phyloP scores from a whole-genome alignment of 2,113 vertebrate species.

The Piliocolobus tephrosceles region DNA sequence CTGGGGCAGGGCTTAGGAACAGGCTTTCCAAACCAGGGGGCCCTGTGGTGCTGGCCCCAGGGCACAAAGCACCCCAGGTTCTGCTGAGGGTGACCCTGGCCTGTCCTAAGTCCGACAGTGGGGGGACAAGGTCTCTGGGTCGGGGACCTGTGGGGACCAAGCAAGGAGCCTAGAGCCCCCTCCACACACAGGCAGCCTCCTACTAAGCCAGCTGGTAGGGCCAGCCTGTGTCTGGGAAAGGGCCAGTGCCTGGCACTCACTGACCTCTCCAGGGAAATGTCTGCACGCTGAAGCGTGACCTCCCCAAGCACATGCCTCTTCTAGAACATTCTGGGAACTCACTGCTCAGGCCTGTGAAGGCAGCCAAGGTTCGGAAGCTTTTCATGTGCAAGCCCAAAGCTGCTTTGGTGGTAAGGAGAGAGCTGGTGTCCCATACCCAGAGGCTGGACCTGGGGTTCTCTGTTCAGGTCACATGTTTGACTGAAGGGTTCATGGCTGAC shows the following conservation, averaged over 20 bases:
- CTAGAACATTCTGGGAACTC: conserved; percentile 80
- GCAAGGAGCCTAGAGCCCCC: background rate
- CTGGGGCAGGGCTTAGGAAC: background rate
- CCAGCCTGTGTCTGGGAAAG: background rate
- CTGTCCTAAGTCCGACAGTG: background rate
- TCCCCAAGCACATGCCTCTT: conserved; percentile 69
- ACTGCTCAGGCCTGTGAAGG: conserved; percentile 70
- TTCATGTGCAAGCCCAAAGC: conserved; percentile 67
- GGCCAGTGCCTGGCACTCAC: conserved; percentile 14
- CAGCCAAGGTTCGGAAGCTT: conserved; percentile 80
- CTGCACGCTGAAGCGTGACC: conserved; percentile 54
- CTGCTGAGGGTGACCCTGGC: background rate
- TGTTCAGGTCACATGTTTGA: rapidly evolving
- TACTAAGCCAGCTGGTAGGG: background rate
- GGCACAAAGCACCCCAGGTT: background rate
- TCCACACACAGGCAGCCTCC: background rate
- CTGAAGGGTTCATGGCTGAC: background rate
- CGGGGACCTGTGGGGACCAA: background rate
- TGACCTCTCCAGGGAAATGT: conserved; percentile 37
- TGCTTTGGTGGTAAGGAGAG: conserved; percentile 66
- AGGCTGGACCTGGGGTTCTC: background rate
- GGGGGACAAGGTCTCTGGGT: background rate
- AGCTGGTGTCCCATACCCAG: conserved; percentile 54
- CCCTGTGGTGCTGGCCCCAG: rapidly evolving
- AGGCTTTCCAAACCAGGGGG: background rate